Conservation (phyloP, 2,797 vertebrate genomes). For the Chromobotia macracanthus region DNA sequence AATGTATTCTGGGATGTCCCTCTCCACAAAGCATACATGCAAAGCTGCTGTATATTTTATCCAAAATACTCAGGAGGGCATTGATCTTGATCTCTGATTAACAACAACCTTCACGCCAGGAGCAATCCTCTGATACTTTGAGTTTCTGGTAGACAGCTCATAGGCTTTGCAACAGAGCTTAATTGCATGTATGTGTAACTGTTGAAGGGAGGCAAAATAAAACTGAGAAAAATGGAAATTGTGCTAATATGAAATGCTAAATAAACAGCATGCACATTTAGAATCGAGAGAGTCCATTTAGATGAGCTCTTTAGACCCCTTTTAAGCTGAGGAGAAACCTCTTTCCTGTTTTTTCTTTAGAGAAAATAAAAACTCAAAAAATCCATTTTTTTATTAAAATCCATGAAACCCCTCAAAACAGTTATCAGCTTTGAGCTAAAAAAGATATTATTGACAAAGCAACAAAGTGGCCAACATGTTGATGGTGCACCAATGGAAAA, state of each 20-base stretch:
- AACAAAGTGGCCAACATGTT: conserved; percentile 37
- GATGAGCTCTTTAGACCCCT: conserved; percentile 24
- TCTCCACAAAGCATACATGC: not conserved
- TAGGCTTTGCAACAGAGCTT: not conserved
- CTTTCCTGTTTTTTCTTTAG: not conserved
- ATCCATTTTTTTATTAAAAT: not conserved
- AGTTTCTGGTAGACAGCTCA: not conserved
- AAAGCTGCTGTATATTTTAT: not conserved
- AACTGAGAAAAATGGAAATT: conserved; percentile 27
- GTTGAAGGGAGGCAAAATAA: conserved; percentile 13
- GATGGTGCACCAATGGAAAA: conserved; percentile 13
- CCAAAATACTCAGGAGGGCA: not conserved
- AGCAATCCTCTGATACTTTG: not conserved
- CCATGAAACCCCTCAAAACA: not conserved
- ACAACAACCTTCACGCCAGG: not conserved
- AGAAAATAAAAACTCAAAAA: not conserved
- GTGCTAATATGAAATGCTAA: conserved; percentile 28
- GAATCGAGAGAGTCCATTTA: conserved; percentile 26
- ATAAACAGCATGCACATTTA: conserved; percentile 27
- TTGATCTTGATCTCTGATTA: conserved; percentile 4
- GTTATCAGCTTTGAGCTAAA: conserved; percentile 7
- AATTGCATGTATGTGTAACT: not conserved
- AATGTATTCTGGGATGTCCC: not conserved
- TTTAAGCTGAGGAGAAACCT: conserved; percentile 29
- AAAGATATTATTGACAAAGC: conserved; percentile 47